Evolutionary conservation across 1,140 invertebrate genomes (phyloP), one percentile per base, ranked within the genome.

Genomic region (Drosophila littoralis): DNA sequence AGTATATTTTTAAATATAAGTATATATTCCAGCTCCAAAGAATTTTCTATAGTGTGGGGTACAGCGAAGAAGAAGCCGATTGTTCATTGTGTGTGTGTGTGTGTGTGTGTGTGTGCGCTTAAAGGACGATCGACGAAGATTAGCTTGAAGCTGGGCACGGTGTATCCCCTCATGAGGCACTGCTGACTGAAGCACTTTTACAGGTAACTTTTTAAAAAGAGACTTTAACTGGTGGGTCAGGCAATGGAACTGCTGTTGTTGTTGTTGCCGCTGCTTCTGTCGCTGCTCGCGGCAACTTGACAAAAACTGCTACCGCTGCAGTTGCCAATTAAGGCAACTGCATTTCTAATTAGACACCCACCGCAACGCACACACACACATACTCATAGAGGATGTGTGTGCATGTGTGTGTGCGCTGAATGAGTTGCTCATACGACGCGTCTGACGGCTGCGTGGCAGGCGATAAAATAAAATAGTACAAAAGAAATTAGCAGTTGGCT

Each of bases 261-360:
- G 52, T 33, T 36, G 54, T 36, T 55, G 52, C 22, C 40, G 22
- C 4, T 6, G 22, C 40, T 43, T 12, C 38, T 57, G 63, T 36
- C 10, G 38, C 6, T 43, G 36, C 40, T 32, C 12, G 36, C 5
- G 12, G 32, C 28, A 55, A 63, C 36, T 58, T n/a, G 72, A 70
- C 45, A 48, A 52, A 58, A 80, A 73, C 9, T 32, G 67, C 66
- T 58, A 68, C 48, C 59, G 58, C 46, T 59, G 78, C 78, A 77
- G 63, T 43, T 82, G 65, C 64, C 79, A 81, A 81, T 82, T 78
- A 75, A 50, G 45, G 52, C 42, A 40, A 52, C 50, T 75, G 75
- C 69, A 79, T 51, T 70, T 65, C 55, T 81, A 82, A 81, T 81
- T 81, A 82, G 75, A 58, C 63, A 59, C 63, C 17, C 43, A 45